Evolutionary conservation across 2,888 invertebrate genomes (phyloP), one percentile per base, ranked within the genome.

Genomic region (Caenorhabditis auriculariae): DNA sequence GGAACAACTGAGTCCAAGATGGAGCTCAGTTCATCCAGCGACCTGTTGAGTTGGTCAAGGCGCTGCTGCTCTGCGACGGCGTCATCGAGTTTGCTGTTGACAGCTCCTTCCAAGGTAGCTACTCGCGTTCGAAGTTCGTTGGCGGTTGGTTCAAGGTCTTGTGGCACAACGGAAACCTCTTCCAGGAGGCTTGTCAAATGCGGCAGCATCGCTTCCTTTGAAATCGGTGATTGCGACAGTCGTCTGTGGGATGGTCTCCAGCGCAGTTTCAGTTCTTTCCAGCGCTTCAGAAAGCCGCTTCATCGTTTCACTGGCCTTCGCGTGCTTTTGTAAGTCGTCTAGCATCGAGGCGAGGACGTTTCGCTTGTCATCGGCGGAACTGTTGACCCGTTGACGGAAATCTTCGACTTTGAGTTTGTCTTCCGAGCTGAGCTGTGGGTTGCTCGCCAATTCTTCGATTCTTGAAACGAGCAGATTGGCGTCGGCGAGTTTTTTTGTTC

Each of bases 311-410:
- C 28, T 29, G 35, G 57, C 32, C 19, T 55, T 50, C 28, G 49
- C 41, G 28, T 29, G 50, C 29, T 50, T 39, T n/a, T 48, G 39
- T 17, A 66, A 21, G 4, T 59, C 66, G 29, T 42, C 56, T 24
- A 66, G 46, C 23, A 56, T 50, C 23, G 72, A 65, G 27, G 60
- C 68, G 44, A 56, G 58, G 27, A 68, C 64, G 19, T 65, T 60
- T 24, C 64, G 55, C 32, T 55, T 47, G 38, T 74, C 66, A 26
- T 75, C 67, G 27, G 62, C 52, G 32, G 70, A 72, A 7, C 62
- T 58, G 24, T 72, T 64, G 42, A 72, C 28, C 15, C 17, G n/a
- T n/a, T 24, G 6, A 29, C 39, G 19, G 41, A 50, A 41, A 4
- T 50, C 17, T 50, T 49, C 50, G n/a, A 43, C 50, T 4, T 56